These are phyloP conservation scores for Aplocera efformata DNA, from an alignment of 2,888 invertebrate species.

Conservation along the genomic window DNA sequence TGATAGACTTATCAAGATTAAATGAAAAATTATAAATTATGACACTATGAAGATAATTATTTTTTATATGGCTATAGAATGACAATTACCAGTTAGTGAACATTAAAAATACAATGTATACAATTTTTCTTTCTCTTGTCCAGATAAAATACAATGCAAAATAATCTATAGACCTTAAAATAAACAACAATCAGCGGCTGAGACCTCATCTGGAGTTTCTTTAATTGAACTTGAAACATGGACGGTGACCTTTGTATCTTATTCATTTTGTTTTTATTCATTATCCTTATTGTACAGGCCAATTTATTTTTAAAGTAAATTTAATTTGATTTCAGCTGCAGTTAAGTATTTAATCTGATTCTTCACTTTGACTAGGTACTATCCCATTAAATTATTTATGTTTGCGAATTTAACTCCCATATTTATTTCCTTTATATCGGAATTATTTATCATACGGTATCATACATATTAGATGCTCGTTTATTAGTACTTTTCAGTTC, in stretches of 20 bases:
- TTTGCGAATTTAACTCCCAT: too few relatives aligned
- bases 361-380: slow-evolving; percentile 13
- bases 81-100: too few relatives aligned
- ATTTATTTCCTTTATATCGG: too few relatives aligned
- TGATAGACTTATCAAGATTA: too few relatives aligned
- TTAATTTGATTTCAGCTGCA: slow-evolving; percentile 40
- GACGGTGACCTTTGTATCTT: slow-evolving; percentile 47
- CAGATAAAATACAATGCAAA: slow-evolving; percentile 12
- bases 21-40: too few relatives aligned
- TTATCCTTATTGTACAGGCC: slow-evolving; percentile 52
- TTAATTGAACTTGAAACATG: slow-evolving; percentile 39
- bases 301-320: slow-evolving; percentile 48
- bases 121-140: slow-evolving; percentile 1
- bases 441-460: too few relatives aligned
- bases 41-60: too few relatives aligned
- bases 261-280: slow-evolving; percentile 47
- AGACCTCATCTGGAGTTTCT: slow-evolving; percentile 33
- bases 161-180: slow-evolving; percentile 18
- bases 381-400: slow-evolving; percentile 26
- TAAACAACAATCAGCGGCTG: slow-evolving; percentile 23
- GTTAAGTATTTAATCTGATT: slow-evolving; percentile 36
- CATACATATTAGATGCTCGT: too few relatives aligned
- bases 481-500: too few relatives aligned
- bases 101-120: too few relatives aligned
- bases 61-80: too few relatives aligned